Evolutionary conservation across 2,888 invertebrate genomes (phyloP).

Genomic region (Diaprepes abbreviatus): DNA sequence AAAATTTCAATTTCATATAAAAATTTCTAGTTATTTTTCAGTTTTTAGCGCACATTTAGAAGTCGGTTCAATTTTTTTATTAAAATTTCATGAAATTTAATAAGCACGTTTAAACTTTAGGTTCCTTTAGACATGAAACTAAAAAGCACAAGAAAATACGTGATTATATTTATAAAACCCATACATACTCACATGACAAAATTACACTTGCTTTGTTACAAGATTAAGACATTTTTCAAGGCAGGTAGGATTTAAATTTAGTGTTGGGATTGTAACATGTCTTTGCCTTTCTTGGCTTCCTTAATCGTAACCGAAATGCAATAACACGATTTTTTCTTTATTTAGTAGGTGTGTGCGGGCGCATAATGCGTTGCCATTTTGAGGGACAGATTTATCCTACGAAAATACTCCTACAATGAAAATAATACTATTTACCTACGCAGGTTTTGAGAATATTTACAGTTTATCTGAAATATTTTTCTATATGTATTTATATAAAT

Average conservation of each 20-base stretch:
- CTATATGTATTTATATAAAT: too few relatives aligned
- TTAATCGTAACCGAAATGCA: slow-evolving; percentile 20
- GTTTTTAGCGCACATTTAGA: too few relatives aligned
- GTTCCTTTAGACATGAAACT: too few relatives aligned
- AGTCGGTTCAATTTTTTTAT: too few relatives aligned
- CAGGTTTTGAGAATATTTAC: slow-evolving; percentile 5
- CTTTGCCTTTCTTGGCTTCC: slow-evolving; percentile 18
- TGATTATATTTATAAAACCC: too few relatives aligned
- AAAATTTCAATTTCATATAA: too few relatives aligned
- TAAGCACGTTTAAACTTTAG: too few relatives aligned
- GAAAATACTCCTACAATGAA: slow-evolving; percentile 22
- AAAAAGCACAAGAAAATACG: too few relatives aligned
- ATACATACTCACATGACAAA: too few relatives aligned
- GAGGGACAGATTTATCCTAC: slow-evolving; percentile 26
- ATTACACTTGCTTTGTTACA: slow-evolving; percentile 3
- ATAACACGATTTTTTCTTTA: slow-evolving; percentile 25
- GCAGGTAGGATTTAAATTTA: slow-evolving; percentile 13
- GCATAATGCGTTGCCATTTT: slow-evolving; percentile 36
- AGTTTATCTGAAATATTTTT: slow-evolving; percentile 5
- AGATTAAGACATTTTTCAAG: slow-evolving; percentile 15
- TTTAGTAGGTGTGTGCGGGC: slow-evolving; percentile 28
- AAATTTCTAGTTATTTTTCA: too few relatives aligned
- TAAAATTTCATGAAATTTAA: too few relatives aligned
- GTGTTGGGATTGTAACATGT: not conserved
- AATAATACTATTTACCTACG: slow-evolving; percentile 36